Conservation (phyloP, 2,888 invertebrate genomes). For the Lepidocyrtoides sp. region DNA sequence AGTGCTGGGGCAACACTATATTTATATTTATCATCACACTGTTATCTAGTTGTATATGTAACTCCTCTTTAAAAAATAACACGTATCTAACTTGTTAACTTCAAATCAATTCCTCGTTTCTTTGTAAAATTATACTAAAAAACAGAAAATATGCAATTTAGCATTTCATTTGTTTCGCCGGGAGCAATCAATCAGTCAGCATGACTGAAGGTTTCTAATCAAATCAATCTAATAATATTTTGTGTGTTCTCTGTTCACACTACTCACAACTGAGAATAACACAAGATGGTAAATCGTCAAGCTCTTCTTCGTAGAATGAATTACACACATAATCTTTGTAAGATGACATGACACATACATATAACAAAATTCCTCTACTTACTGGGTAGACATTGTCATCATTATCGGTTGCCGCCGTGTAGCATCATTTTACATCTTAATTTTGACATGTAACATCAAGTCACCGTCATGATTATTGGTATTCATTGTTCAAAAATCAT, state of each 20-base stretch:
- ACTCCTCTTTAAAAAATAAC: not conserved
- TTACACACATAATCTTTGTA: not conserved
- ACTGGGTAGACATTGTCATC: not conserved
- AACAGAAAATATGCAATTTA: conserved; percentile 10
- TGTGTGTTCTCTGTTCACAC: conserved; percentile 4
- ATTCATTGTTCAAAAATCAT: conserved; percentile 36
- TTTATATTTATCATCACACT: not conserved
- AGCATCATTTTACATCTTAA: not conserved
- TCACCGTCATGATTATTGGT: not conserved
- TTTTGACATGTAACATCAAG: not conserved
- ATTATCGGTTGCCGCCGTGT: not conserved
- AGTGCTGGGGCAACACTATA: not conserved
- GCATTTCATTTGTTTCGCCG: conserved; percentile 48
- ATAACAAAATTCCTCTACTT: conserved; percentile 16
- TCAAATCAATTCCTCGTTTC: not conserved
- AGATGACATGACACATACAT: conserved; percentile 18
- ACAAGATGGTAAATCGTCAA: not conserved
- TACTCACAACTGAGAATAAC: not conserved
- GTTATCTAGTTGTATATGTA: not conserved
- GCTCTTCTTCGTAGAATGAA: not conserved
- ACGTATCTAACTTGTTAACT: not conserved
- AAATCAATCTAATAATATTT: conserved; percentile 39
- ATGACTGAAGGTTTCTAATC: conserved; percentile 75
- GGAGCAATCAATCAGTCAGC: conserved; percentile 73
- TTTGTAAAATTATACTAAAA: conserved; percentile 2